phyloP scores from a whole-genome alignment of 2,797 vertebrate species.

The Eupleurogrammus muticus region DNA sequence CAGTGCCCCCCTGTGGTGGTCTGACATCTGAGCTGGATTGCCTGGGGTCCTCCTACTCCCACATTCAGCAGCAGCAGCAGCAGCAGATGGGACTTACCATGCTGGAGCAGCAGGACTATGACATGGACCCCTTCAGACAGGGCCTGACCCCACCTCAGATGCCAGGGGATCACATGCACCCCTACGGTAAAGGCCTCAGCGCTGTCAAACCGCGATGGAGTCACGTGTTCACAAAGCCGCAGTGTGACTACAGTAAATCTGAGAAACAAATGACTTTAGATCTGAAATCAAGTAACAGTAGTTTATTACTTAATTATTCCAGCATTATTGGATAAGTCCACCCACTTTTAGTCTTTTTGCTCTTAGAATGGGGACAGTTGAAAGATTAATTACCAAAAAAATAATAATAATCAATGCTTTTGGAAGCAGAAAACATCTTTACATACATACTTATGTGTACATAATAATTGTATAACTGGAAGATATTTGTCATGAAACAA shows the following conservation, averaged over 20 bases:
- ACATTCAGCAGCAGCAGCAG: constrained; percentile 81
- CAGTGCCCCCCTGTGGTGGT: constrained; percentile 86
- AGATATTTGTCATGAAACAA: too few relatives aligned
- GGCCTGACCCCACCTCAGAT: constrained; percentile 97
- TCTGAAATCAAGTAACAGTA: neutral
- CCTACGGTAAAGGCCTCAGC: constrained; percentile 88
- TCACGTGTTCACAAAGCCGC: neutral
- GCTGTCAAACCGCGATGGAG: neutral
- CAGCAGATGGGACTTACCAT: constrained; percentile 87
- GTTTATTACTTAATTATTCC: too few relatives aligned
- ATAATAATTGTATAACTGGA: too few relatives aligned
- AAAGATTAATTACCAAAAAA: neutral
- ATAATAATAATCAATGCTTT: neutral
- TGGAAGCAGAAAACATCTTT: neutral
- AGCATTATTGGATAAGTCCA: too few relatives aligned
- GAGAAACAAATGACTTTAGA: neutral
- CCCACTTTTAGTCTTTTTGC: neutral
- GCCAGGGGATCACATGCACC: constrained; percentile 99
- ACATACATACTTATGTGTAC: neutral
- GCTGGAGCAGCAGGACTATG: constrained; percentile 89
- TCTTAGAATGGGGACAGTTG: neutral
- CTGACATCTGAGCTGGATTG: constrained; percentile 84
- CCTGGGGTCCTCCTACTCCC: constrained; percentile 87
- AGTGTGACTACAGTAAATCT: neutral
- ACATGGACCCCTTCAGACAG: constrained; percentile 93